phyloP scores from a whole-genome alignment of 2,113 vertebrate species.

The Oriolus oriolus region DNA sequence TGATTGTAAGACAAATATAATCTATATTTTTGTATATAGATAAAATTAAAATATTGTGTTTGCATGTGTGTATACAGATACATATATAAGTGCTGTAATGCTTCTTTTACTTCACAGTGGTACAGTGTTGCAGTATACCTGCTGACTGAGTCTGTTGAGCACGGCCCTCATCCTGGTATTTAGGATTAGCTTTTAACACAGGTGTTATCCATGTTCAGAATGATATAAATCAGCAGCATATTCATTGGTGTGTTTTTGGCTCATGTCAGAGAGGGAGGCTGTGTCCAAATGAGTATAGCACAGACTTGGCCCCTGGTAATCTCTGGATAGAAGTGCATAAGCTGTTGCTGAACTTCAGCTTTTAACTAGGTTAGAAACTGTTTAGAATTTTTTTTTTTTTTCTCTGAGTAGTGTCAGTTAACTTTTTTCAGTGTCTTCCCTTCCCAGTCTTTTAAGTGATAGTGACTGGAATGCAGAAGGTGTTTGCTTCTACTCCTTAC shows the following conservation, averaged over 20 bases:
- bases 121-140: neutral
- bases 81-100: neutral
- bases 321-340: neutral
- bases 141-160: neutral
- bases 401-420: neutral
- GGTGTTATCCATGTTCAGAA: neutral
- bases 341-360: neutral
- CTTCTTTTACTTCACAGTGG: neutral
- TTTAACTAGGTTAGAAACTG: neutral
- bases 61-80: neutral
- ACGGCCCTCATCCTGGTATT: neutral
- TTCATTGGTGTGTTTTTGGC: neutral
- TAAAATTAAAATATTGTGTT: neutral
- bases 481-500: neutral
- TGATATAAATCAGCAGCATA: neutral
- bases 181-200: neutral
- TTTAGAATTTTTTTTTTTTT: neutral
- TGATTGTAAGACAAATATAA: neutral
- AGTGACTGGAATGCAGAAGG: neutral
- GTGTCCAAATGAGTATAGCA: neutral
- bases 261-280: neutral
- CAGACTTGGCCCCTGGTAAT: neutral
- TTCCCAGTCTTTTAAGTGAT: neutral
- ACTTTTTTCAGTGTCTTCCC: neutral
- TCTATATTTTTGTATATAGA: neutral